Conservation (phyloP, 2,797 vertebrate genomes). For the Sebastes iracundus region DNA sequence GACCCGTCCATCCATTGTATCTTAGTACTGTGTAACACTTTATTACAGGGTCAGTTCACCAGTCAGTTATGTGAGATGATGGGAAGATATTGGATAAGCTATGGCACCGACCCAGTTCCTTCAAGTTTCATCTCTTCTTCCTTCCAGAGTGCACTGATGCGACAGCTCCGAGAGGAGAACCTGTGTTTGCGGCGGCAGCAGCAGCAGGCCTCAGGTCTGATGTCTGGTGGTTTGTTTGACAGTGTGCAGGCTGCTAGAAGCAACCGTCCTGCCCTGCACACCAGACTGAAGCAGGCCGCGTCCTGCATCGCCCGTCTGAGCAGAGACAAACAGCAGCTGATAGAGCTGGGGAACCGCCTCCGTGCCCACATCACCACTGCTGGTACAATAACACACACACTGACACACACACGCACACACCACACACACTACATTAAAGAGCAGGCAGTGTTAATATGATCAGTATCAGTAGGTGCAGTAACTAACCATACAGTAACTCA, state of each 20-base stretch:
- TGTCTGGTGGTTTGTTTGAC: not conserved
- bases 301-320: constrained; percentile 81
- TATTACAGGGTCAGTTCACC: not conserved
- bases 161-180: constrained; percentile 70
- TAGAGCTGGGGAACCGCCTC: constrained; percentile 89
- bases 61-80: not conserved
- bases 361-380: constrained; percentile 74
- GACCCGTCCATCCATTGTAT: not conserved
- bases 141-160: constrained; percentile 69
- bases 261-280: constrained; percentile 49
- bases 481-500: not conserved
- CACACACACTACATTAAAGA: not conserved
- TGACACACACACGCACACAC: too few relatives aligned
- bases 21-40: not conserved
- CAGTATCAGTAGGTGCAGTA: not conserved
- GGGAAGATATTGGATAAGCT: not conserved
- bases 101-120: not conserved
- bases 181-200: constrained; percentile 62
- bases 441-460: not conserved
- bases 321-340: constrained; percentile 88
- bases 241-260: not conserved
- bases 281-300: constrained; percentile 84
- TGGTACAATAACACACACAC: constrained; percentile 46
- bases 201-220: not conserved
- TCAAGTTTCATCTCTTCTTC: not conserved